These are phyloP conservation scores for Pristis pectinata DNA, from an alignment of 2,797 vertebrate genomes.

Conservation along the genomic window DNA sequence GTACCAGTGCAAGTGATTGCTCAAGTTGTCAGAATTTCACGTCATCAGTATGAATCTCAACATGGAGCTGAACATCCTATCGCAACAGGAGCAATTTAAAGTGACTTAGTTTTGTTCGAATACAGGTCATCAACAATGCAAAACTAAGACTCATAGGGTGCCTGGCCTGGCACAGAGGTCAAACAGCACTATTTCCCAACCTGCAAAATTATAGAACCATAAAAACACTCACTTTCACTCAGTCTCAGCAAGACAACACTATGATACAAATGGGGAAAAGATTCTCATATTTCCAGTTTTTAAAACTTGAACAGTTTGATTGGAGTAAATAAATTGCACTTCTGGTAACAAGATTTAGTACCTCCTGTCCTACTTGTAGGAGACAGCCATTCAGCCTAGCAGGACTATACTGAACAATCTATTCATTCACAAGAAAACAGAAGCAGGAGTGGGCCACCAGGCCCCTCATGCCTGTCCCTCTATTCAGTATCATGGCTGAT, in stretches of 20 bases:
- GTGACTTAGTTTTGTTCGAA: not conserved
- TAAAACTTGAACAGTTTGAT: not conserved
- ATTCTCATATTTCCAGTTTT: not conserved
- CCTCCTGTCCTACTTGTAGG: no score
- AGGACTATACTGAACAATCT: no score
- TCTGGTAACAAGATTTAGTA: no score
- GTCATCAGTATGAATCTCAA: not conserved
- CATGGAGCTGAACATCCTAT: not conserved
- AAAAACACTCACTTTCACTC: not conserved
- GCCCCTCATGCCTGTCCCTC: no score
- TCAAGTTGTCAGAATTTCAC: not conserved
- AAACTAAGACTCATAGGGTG: not conserved
- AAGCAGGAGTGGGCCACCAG: no score
- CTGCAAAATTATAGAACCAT: not conserved
- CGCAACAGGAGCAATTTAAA: not conserved
- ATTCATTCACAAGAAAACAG: no score
- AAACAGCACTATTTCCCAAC: not conserved
- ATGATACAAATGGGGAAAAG: not conserved
- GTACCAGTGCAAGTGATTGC: not conserved
- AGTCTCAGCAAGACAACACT: not conserved
- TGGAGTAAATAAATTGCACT: not conserved
- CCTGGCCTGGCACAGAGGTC: not conserved
- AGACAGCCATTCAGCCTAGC: no score
- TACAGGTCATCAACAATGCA: not conserved
- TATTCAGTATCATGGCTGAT: no score